These are phyloP conservation scores for Bujurquina vittata DNA, from an alignment of 2,113 vertebrate genomes.

Conservation along the genomic window DNA sequence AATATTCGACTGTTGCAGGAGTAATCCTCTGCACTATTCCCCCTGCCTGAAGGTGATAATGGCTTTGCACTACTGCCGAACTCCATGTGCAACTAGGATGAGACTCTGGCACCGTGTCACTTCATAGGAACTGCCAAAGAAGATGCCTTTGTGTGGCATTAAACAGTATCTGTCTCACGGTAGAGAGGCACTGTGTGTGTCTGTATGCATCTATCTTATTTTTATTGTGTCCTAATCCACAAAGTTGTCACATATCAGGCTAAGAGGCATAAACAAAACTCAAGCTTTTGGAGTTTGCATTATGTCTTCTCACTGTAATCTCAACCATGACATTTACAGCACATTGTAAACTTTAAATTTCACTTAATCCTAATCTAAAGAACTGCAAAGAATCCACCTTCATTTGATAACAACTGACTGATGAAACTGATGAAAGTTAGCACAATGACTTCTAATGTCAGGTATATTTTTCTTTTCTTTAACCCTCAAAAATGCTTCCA, in stretches of 20 bases:
- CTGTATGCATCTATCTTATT: background rate
- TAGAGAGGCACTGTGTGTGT: background rate
- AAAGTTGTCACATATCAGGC: background rate
- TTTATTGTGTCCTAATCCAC: conserved; percentile 6
- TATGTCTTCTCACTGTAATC: conserved; percentile 10
- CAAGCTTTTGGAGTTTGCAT: conserved; percentile 2
- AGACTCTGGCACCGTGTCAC: conserved; percentile 22
- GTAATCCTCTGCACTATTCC: conserved; percentile 59
- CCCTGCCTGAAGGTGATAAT: conserved; percentile 67
- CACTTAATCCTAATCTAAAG: conserved; percentile 36
- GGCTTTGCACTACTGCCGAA: conserved; percentile 44
- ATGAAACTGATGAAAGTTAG: conserved; percentile 12
- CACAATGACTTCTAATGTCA: background rate
- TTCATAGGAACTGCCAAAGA: conserved; percentile 29
- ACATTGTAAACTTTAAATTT: conserved; percentile 32
- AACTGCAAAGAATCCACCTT: background rate
- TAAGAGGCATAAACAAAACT: background rate
- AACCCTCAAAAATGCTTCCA: background rate
- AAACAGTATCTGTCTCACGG: conserved; percentile 11
- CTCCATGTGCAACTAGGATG: conserved; percentile 24
- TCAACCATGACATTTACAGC: background rate
- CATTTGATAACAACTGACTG: conserved; percentile 12
- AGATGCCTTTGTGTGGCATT: conserved; percentile 24
- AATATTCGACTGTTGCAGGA: conserved; percentile 64
- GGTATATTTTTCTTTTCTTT: background rate